phyloP scores from a whole-genome alignment of 2,888 invertebrate species.

The Parnassius apollo region DNA sequence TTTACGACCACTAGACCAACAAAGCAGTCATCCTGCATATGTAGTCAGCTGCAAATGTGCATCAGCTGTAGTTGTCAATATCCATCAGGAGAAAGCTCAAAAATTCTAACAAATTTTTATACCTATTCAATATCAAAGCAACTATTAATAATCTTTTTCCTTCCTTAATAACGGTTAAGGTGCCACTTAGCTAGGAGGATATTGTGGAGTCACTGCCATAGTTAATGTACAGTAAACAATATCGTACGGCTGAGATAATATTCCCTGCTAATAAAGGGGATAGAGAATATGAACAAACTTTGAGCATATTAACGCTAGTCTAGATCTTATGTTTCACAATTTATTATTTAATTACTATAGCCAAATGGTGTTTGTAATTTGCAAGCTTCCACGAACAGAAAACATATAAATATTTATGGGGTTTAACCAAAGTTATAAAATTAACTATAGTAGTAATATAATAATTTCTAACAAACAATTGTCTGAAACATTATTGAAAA shows the following conservation, averaged over 20 bases:
- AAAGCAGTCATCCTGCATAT: too few relatives aligned
- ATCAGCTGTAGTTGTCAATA: too few relatives aligned
- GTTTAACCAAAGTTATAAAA: too few relatives aligned
- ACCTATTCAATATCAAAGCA: too few relatives aligned
- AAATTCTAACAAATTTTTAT: too few relatives aligned
- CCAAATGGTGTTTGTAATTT: slow-evolving; percentile 14
- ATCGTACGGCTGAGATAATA: slow-evolving; percentile 25
- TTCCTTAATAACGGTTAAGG: slow-evolving; percentile 12
- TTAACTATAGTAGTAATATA: too few relatives aligned
- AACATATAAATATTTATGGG: background rate
- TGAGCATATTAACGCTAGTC: slow-evolving; percentile 25
- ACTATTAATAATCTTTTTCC: too few relatives aligned
- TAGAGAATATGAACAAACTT: slow-evolving; percentile 26
- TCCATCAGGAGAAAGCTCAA: too few relatives aligned
- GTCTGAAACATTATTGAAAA: too few relatives aligned
- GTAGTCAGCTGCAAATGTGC: too few relatives aligned
- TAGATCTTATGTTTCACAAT: slow-evolving; percentile 26
- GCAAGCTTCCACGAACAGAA: slow-evolving; percentile 8
- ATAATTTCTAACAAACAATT: too few relatives aligned
- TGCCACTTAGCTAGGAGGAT: slow-evolving; percentile 8
- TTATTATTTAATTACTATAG: slow-evolving; percentile 26
- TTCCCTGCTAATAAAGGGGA: slow-evolving; percentile 25
- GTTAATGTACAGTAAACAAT: slow-evolving; percentile 24
- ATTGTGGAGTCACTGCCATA: slow-evolving; percentile 17
- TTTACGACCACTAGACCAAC: too few relatives aligned